These are phyloP conservation scores for Athalia circularis DNA, from an alignment of 2,888 invertebrate genomes.

Conservation along the genomic window DNA sequence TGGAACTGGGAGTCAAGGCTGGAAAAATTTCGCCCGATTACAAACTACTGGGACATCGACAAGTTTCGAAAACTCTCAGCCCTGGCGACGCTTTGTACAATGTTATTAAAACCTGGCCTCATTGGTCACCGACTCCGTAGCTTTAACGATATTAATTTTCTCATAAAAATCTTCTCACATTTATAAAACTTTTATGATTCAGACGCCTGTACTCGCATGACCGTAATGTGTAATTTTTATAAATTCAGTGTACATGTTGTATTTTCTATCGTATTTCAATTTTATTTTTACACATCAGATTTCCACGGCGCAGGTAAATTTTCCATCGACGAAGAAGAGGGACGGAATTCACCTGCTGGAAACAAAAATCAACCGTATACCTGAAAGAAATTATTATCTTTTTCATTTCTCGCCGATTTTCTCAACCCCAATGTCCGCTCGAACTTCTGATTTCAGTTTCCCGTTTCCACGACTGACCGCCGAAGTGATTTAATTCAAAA, in stretches of 20 bases:
- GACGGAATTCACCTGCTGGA: neutral
- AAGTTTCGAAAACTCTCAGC: constrained; percentile 61
- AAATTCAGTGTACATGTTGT: neutral
- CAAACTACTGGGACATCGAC: constrained; percentile 80
- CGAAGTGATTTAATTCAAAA: too few relatives aligned
- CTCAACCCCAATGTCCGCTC: too few relatives aligned
- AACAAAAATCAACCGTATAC: neutral
- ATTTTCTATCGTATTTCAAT: too few relatives aligned
- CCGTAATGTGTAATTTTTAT: too few relatives aligned
- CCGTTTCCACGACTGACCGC: too few relatives aligned
- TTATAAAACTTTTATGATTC: too few relatives aligned
- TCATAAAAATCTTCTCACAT: too few relatives aligned
- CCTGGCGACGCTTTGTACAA: constrained; percentile 49
- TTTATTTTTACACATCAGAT: too few relatives aligned
- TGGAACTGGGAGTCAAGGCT: constrained; percentile 78
- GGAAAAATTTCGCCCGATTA: constrained; percentile 81
- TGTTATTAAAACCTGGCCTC: constrained; percentile 80
- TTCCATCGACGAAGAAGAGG: neutral
- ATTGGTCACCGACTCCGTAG: constrained; percentile 75
- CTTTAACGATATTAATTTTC: neutral
- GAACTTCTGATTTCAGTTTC: too few relatives aligned
- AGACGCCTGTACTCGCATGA: too few relatives aligned
- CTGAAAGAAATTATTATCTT: neutral
- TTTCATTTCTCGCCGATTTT: neutral
- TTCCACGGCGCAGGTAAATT: too few relatives aligned